Evolutionary conservation across 2,888 invertebrate species (phyloP).

Genomic region (Spilarctia lutea): DNA sequence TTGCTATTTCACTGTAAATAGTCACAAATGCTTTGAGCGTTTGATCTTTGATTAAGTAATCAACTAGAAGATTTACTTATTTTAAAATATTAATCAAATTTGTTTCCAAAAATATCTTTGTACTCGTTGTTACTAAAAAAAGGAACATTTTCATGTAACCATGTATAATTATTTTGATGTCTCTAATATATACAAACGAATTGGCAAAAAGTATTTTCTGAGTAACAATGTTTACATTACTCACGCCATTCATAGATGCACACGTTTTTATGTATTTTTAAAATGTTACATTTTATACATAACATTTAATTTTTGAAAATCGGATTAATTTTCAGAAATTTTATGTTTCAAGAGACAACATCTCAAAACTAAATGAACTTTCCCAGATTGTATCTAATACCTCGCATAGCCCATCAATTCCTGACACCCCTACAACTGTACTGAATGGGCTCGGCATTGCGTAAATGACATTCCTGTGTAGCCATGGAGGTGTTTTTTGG

Average conservation of each 20-base stretch:
- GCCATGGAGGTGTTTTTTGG: constrained; percentile 72
- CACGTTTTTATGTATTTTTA: background rate
- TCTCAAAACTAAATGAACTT: background rate
- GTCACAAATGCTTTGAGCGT: background rate
- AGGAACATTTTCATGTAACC: too few species aligned
- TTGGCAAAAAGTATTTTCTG: background rate
- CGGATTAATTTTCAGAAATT: background rate
- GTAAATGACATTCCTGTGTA: constrained; percentile 74
- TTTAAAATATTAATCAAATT: too few species aligned
- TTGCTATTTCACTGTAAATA: background rate
- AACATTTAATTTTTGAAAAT: background rate
- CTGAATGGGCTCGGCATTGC: constrained; percentile 17
- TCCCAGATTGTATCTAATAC: background rate
- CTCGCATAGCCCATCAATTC: constrained; percentile 1
- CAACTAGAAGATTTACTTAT: background rate
- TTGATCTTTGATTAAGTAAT: background rate
- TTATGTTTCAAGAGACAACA: background rate
- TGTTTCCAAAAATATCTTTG: background rate
- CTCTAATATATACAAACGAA: background rate
- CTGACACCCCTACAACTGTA: constrained; percentile 21
- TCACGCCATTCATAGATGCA: background rate
- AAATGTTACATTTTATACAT: background rate
- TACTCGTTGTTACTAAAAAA: background rate
- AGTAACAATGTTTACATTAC: background rate
- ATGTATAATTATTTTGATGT: background rate